These are phyloP conservation scores for Benitochromis conjunctus DNA, from an alignment of 2,113 vertebrate species.

Conservation along the genomic window DNA sequence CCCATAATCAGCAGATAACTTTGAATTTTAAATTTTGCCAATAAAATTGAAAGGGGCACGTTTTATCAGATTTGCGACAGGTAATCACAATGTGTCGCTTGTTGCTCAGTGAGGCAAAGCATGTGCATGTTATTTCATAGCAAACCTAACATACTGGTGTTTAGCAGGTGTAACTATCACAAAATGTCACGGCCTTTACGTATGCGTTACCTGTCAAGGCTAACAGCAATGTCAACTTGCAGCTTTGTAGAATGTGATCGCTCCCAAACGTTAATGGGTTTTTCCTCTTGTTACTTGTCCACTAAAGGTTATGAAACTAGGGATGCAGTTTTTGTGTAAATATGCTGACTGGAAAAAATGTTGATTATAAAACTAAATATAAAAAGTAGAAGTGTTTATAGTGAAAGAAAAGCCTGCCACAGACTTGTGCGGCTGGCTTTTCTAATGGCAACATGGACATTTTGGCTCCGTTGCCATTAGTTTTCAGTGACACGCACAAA, in stretches of 20 bases:
- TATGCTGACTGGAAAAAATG: not conserved
- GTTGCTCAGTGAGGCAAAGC: not conserved
- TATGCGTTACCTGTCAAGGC: not conserved
- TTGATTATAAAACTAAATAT: not conserved
- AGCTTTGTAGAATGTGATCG: not conserved
- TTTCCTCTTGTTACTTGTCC: not conserved
- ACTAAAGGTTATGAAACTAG: not conserved
- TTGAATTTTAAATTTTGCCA: not conserved
- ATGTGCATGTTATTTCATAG: not conserved
- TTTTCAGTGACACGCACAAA: not conserved
- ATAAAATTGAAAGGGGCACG: not conserved
- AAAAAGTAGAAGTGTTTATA: not conserved
- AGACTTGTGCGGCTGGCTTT: not conserved
- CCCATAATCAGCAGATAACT: not conserved
- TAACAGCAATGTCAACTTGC: not conserved
- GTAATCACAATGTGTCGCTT: not conserved
- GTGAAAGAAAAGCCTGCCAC: not conserved
- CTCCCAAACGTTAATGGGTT: not conserved
- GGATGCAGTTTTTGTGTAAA: not conserved
- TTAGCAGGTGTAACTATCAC: not conserved
- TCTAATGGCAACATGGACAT: accelerated
- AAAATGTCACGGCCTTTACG: not conserved
- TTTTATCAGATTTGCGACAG: not conserved
- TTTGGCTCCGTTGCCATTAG: not conserved
- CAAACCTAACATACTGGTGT: not conserved